phyloP scores from a whole-genome alignment of 2,888 invertebrate species.

The Villa cingulata region DNA sequence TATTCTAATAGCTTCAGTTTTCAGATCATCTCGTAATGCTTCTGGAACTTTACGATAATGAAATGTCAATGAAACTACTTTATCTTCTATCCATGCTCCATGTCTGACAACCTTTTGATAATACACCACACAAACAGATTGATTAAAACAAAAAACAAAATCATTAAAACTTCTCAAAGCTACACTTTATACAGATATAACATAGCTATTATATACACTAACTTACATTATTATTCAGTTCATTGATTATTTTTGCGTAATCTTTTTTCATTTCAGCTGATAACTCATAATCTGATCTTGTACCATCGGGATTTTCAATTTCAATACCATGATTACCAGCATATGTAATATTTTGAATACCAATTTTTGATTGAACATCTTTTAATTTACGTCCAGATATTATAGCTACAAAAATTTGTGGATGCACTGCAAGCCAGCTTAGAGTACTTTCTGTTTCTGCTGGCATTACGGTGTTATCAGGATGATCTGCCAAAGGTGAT shows the following conservation, averaged over 20 bases:
- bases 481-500: slow-evolving; percentile 57
- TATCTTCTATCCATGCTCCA: slow-evolving; percentile 66
- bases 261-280: slow-evolving; percentile 50
- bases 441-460: slow-evolving; percentile 50
- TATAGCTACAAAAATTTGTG: slow-evolving; percentile 54
- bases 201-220: too few relatives aligned
- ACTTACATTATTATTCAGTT: slow-evolving; percentile 45
- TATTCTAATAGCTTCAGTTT: slow-evolving; percentile 43
- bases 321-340: slow-evolving; percentile 64
- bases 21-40: slow-evolving; percentile 39
- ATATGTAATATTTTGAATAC: slow-evolving; percentile 43
- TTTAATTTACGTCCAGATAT: slow-evolving; percentile 57
- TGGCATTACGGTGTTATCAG: slow-evolving; percentile 53
- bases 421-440: slow-evolving; percentile 47
- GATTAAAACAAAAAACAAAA: slow-evolving; percentile 4
- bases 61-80: slow-evolving; percentile 55
- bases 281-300: slow-evolving; percentile 56
- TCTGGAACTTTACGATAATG: slow-evolving; percentile 56
- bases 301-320: slow-evolving; percentile 58
- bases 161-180: neutral
- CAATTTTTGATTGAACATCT: slow-evolving; percentile 53
- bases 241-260: slow-evolving; percentile 46
- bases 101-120: slow-evolving; percentile 45
- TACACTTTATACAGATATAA: too few relatives aligned
- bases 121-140: too few relatives aligned